These are phyloP conservation scores for Latrodectus geometricus DNA, from an alignment of 1,140 invertebrate genomes.

Conservation along the genomic window DNA sequence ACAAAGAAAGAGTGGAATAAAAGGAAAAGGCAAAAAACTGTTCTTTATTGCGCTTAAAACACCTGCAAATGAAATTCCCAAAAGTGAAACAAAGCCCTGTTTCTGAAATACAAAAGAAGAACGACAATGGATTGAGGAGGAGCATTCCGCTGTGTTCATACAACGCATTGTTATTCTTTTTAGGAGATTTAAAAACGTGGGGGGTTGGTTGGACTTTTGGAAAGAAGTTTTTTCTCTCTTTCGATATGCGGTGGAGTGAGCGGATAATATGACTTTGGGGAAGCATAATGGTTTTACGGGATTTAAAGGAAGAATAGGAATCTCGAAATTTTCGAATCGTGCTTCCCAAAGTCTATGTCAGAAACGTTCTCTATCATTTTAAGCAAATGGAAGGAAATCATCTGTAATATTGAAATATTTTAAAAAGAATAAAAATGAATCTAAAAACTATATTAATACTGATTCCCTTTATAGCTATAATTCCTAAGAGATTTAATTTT, in stretches of 20 bases:
- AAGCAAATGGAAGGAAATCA: no score
- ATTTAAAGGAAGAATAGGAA: not conserved
- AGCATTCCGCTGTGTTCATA: not conserved
- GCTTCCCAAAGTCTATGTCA: no score
- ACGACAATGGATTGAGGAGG: not conserved
- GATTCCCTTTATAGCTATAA: no score
- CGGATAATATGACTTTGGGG: not conserved
- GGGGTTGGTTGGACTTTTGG: not conserved
- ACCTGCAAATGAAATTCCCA: constrained; percentile 1
- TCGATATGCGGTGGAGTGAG: not conserved
- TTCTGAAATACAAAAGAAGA: not conserved
- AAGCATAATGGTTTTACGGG: not conserved
- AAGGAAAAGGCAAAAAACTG: not conserved
- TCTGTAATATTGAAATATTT: no score
- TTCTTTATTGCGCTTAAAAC: not conserved
- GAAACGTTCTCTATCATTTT: no score
- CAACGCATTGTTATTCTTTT: not conserved
- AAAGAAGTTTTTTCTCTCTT: no score
- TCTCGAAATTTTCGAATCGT: not conserved
- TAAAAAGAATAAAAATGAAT: no score
- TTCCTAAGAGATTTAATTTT: no score
- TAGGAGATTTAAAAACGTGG: not conserved
- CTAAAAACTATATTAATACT: no score
- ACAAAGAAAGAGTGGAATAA: not conserved
- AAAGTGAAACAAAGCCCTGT: not conserved